Evolutionary conservation across 2,888 invertebrate species (phyloP), one percentile per base, ranked within the genome.

Genomic region (Encarsia formosa): DNA sequence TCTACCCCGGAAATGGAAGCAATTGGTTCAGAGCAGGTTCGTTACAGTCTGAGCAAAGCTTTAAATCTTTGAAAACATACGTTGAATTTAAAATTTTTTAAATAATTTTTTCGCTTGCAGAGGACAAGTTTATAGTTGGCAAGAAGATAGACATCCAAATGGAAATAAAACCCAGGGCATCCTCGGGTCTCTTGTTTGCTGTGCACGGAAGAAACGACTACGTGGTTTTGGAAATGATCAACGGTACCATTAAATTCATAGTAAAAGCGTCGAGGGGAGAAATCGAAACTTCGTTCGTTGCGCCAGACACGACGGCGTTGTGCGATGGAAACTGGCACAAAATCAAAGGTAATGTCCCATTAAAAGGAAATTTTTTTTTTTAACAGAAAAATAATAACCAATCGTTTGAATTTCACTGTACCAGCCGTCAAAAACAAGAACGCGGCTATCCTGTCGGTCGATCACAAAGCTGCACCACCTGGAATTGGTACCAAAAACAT

Each of bases 311-410:
- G 54, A 83, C 85, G 63, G 77, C 79, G 52, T 81, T 96, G 56
- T 99, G 98, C 69, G 94, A 99, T 74, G 97, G 98, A 41, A 80
- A 89, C 49, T 99, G 97, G 97, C 96, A 98, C 69, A 85, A 81
- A 51, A 89, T 95, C 64, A 81, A 83, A 75, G 85, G 87, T 87
- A n/a, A n/a, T n/a, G n/a, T n/a, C n/a, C n/a, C n/a, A n/a, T n/a
- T n/a, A n/a, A n/a, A n/a, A n/a, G n/a, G n/a, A n/a, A n/a, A n/a
- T n/a, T n/a, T n/a, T n/a, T 18, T 34, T 24, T 26, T 40, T 24
- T 26, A 24, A n/a, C 23, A 41, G 34, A 23, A 5, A 19, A 19
- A 34, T 34, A n/a, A 15, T 32, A 39, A 19, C 15, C 26, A 41
- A 38, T 26, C 37, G 32, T 34, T 9, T 22, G 3, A 18, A 16